These are phyloP conservation scores for Ameiurus melas DNA, from an alignment of 2,113 vertebrate genomes.

Conservation along the genomic window DNA sequence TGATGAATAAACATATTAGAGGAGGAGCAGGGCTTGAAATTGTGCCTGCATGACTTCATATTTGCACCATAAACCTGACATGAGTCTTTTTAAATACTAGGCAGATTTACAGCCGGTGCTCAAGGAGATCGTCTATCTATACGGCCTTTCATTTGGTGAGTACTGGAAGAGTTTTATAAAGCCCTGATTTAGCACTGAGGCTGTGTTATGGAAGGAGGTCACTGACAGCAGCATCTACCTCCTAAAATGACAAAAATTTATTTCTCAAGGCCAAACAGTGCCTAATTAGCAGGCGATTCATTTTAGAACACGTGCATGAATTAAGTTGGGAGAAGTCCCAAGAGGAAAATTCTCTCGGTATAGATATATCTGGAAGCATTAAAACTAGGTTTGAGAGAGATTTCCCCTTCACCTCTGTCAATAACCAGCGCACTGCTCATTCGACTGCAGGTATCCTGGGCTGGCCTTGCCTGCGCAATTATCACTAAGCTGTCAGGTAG, in stretches of 20 bases:
- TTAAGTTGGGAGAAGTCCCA: not conserved
- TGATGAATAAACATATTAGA: conserved; percentile 67
- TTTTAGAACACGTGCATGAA: not conserved
- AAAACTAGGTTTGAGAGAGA: not conserved
- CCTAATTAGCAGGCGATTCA: conserved; percentile 25
- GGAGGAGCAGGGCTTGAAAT: conserved; percentile 63
- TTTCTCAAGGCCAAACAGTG: not conserved
- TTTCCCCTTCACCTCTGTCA: conserved; percentile 46
- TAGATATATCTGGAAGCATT: conserved; percentile 41
- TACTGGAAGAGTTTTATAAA: conserved; percentile 6
- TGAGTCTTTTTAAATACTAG: conserved; percentile 60
- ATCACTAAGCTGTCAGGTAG: conserved; percentile 71
- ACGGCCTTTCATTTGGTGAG: conserved; percentile 28
- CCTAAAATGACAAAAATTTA: not conserved
- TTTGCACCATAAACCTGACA: conserved; percentile 68
- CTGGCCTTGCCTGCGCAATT: conserved; percentile 63
- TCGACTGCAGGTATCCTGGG: conserved; percentile 63
- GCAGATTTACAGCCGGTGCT: conserved; percentile 54
- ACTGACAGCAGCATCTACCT: conserved; percentile 1
- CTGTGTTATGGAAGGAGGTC: conserved; percentile 5
- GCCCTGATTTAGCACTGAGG: conserved; percentile 18
- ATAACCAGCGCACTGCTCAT: conserved; percentile 56
- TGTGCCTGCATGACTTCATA: conserved; percentile 62
- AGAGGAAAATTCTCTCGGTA: conserved; percentile 60
- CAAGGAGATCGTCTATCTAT: conserved; percentile 41